These are phyloP conservation scores for Drosophila parvula DNA, from an alignment of 1,140 invertebrate genomes.

Conservation along the genomic window DNA sequence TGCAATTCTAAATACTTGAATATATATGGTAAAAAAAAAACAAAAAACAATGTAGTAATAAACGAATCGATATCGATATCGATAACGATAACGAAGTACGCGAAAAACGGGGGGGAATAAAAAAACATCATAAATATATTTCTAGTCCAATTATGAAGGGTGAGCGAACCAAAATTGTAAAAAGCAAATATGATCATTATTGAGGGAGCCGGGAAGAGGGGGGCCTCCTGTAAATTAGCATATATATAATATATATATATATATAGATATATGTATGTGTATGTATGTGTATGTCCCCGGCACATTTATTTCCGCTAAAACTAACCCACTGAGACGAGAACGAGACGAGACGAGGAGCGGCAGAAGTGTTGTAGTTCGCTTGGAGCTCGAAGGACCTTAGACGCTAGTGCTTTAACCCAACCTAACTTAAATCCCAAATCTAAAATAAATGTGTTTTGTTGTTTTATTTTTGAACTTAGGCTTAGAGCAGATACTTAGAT, in stretches of 20 bases:
- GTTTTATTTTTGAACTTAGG: conserved; percentile 55
- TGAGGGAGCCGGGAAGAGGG: conserved; percentile 1
- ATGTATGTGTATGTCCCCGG: conserved; percentile 1
- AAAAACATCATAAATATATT: conserved; percentile 59
- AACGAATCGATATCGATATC: neutral
- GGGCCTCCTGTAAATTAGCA: conserved; percentile 29
- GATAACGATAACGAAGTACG: neutral
- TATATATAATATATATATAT: neutral
- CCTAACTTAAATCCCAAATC: conserved; percentile 31
- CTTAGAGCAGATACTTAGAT: conserved; percentile 54
- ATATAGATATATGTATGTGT: neutral
- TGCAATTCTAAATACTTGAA: conserved; percentile 31
- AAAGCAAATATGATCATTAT: conserved; percentile 26
- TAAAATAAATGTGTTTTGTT: conserved; percentile 51
- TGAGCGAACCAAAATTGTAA: conserved; percentile 66
- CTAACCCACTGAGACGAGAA: conserved; percentile 29
- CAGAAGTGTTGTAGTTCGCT: too few relatives aligned
- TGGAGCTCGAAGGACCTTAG: conserved; percentile 36
- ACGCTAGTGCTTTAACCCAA: conserved; percentile 59
- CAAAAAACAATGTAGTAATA: conserved; percentile 3
- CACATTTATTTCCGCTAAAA: conserved; percentile 52
- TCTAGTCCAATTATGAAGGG: conserved; percentile 74
- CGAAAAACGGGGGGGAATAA: neutral
- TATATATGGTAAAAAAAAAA: neutral
- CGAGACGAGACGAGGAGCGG: neutral